These are phyloP conservation scores for Taxidea taxus DNA, from an alignment of 2,113 vertebrate genomes.

Conservation along the genomic window DNA sequence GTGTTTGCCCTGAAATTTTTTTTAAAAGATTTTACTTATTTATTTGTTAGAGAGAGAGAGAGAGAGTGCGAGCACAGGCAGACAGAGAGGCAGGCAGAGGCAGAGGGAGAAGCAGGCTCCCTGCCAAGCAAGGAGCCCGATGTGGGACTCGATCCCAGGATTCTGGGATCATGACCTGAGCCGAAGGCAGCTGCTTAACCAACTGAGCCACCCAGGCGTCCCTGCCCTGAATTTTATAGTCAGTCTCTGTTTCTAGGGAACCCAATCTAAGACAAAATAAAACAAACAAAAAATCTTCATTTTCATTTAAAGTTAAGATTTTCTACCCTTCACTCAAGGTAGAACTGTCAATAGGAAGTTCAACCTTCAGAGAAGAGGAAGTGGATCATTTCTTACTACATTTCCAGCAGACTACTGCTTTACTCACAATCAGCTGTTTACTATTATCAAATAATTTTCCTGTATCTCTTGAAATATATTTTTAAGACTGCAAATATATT, in stretches of 20 bases:
- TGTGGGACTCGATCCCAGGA: too few species aligned
- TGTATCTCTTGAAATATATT: neutral
- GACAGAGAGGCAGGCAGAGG: too few species aligned
- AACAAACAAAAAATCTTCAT: neutral
- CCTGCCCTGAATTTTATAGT: neutral
- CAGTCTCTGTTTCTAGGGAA: neutral
- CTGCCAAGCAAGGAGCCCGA: too few species aligned
- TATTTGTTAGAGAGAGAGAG: too few species aligned
- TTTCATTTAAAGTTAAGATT: neutral
- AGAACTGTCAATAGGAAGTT: neutral
- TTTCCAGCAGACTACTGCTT: neutral
- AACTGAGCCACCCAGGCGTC: too few species aligned
- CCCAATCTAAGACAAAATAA: neutral
- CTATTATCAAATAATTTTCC: neutral
- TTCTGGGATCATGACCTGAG: too few species aligned
- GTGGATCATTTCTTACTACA: neutral
- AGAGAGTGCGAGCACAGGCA: too few species aligned
- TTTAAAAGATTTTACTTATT: too few species aligned
- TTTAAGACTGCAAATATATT: neutral
- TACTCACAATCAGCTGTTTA: neutral
- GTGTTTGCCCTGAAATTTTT: neutral
- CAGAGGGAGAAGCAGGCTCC: too few species aligned
- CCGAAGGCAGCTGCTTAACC: too few species aligned
- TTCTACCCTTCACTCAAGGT: neutral
- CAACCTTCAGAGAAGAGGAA: neutral